Evolutionary conservation across 92 coral and sea anemone genomes (phyloP).

Genomic region (Zoanthus solanderi): DNA sequence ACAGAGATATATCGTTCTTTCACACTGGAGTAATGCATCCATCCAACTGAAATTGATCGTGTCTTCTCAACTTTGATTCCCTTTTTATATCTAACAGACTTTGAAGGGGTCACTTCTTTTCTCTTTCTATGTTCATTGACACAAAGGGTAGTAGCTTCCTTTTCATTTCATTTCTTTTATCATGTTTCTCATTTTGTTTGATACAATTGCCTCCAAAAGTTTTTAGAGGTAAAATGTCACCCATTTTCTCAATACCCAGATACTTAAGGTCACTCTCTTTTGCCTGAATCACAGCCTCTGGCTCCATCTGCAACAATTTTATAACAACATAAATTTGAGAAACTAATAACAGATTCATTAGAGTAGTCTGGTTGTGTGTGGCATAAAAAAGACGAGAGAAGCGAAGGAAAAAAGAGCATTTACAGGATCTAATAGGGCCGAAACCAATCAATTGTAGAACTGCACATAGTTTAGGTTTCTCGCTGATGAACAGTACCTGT

Average conservation of each 20-base stretch:
- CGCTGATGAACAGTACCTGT: too few relatives aligned
- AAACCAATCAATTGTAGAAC: too few relatives aligned
- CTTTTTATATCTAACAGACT: constrained; percentile 22
- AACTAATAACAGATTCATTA: too few relatives aligned
- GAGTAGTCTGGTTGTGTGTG: too few relatives aligned
- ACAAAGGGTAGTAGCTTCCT: constrained; percentile 29
- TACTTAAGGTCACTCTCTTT: constrained; percentile 14
- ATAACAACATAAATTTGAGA: too few relatives aligned
- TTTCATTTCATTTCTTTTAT: constrained; percentile 39
- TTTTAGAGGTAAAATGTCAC: constrained; percentile 27
- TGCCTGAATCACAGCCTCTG: constrained; percentile 36
- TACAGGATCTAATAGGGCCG: too few relatives aligned
- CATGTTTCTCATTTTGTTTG: constrained; percentile 23
- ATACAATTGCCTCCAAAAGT: constrained; percentile 28
- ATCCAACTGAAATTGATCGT: constrained; percentile 49
- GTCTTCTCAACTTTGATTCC: constrained; percentile 18
- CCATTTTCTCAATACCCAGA: constrained; percentile 37
- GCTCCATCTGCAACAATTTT: constrained; percentile 23
- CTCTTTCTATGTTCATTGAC: constrained; percentile 23
- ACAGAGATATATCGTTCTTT: constrained; percentile 52
- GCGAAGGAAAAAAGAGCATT: too few relatives aligned
- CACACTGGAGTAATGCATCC: constrained; percentile 57
- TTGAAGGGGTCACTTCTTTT: constrained; percentile 21
- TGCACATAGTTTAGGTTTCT: too few relatives aligned
- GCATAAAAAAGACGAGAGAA: too few relatives aligned